Percentiles rank a stretch among this genome's conserved stretches.
phyloP scores from a whole-genome alignment of 2,888 invertebrate species.

The Philhelius pedissequus region DNA sequence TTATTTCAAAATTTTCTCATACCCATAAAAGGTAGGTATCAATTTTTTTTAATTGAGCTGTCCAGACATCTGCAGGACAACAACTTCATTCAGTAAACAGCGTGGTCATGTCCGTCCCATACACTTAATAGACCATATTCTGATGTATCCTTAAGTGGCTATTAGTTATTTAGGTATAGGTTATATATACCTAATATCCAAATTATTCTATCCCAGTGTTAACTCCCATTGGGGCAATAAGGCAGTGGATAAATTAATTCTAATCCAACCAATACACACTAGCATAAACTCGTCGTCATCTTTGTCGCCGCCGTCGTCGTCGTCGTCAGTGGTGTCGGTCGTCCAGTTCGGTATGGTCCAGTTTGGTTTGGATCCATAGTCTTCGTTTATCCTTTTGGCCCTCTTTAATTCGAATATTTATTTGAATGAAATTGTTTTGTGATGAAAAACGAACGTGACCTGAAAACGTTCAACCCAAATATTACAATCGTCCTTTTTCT shows the following conservation, averaged over 20 bases:
- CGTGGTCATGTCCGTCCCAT: conserved; percentile 33
- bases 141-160: conserved; percentile 65
- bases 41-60: neutral
- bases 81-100: neutral
- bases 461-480: conserved; percentile 46
- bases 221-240: conserved; percentile 63
- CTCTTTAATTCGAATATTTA: conserved; percentile 54
- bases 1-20: no score
- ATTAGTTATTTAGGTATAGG: conserved; percentile 66
- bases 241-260: conserved; percentile 28
- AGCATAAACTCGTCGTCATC: neutral
- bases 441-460: conserved; percentile 68
- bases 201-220: conserved; percentile 55
- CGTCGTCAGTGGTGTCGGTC: no score
- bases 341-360: neutral
- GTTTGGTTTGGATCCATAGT: neutral
- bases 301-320: neutral
- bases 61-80: neutral
- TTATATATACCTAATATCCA: conserved; percentile 58
- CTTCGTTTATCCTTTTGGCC: conserved; percentile 43
- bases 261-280: neutral
- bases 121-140: conserved; percentile 61
- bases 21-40: no score
- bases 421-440: conserved; percentile 68
- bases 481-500: conserved; percentile 38